Evolutionary conservation across 2,113 vertebrate species (phyloP), one percentile per base, ranked within the genome.

Genomic region (Takifugu flavidus): DNA sequence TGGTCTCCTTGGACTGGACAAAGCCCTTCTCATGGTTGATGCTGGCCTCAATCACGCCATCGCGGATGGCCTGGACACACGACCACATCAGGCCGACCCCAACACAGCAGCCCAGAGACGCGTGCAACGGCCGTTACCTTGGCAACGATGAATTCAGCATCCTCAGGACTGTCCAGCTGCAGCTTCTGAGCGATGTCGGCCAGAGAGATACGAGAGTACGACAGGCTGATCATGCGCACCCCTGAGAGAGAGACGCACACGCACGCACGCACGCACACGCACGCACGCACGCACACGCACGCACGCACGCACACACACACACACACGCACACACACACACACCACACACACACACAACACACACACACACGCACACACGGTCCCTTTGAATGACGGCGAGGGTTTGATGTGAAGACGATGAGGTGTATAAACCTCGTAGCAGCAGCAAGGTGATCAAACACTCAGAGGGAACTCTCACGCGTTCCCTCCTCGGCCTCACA

Each of bases 21-120:
- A 96, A 98, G 56, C 96, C 95, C 78, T 97, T 99, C 89, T 99
- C 96, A 0, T 98, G 96, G 87, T 99, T 98, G 71, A 99, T 99
- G 86, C 95, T 98, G 74, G 96, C 96, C 86, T 98, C 96, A 0
- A 99, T 99, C 45, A 99, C 96, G 0, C 96, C 96, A 0, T 98
- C 96, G 14, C 96, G 93, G 75, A 99, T 99, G 34, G 96, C 96
- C 96, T 99, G 82, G 6, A n/a, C 10, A 46, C 2, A 13, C 11
- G 42, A 8, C 54, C 12, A 47, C 51, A 54, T 25, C 8, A 55
- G 34, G 34, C 34, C 11, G 34, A 39, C 34, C 11, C 34, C 34
- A 1, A 6, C 34, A 39, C 34, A 2, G 34, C 2, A 11, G 7
- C 7, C 2, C 7, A 1, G 1, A 11, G 7, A 4, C 11, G 34